These are phyloP conservation scores for Drosophila melanosoma DNA, from an alignment of 2,888 invertebrate genomes.

Conservation along the genomic window DNA sequence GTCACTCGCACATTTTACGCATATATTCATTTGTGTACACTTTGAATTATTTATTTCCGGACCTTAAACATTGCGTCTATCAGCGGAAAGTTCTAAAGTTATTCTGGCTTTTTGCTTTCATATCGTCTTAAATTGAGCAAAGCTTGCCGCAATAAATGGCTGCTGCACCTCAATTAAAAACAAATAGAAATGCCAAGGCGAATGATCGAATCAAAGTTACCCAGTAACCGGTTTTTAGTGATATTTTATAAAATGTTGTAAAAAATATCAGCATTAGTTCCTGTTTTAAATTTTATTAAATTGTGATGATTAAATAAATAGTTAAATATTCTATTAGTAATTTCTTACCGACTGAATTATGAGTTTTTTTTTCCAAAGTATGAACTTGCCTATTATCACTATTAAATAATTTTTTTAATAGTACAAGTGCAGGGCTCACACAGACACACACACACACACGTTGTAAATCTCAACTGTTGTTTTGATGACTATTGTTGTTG, in stretches of 20 bases:
- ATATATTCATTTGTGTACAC: neutral
- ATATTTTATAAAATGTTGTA: neutral
- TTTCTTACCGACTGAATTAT: neutral
- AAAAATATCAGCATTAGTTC: neutral
- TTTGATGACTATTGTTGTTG: constrained; percentile 46
- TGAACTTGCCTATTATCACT: neutral
- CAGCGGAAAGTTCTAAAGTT: constrained; percentile 6
- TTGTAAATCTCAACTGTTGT: constrained; percentile 33
- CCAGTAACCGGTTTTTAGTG: neutral
- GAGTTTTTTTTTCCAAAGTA: neutral
- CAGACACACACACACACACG: neutral
- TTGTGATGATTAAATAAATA: neutral
- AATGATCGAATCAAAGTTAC: constrained; percentile 10
- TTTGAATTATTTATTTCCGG: constrained; percentile 15
- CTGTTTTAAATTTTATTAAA: neutral
- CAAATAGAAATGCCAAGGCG: constrained; percentile 19
- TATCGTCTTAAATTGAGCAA: constrained; percentile 66
- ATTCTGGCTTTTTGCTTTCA: constrained; percentile 19
- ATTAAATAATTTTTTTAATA: neutral
- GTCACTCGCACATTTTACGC: neutral
- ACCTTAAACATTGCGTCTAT: constrained; percentile 28
- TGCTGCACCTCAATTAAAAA: constrained; percentile 68
- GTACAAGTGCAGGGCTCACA: constrained; percentile 11
- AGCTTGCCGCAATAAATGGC: constrained; percentile 71
- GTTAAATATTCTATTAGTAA: neutral